Percentiles rank a stretch among this genome's conserved stretches.
Conservation (phyloP, 2,797 vertebrate genomes). For the Poeciliopsis paucimaculata region DNA sequence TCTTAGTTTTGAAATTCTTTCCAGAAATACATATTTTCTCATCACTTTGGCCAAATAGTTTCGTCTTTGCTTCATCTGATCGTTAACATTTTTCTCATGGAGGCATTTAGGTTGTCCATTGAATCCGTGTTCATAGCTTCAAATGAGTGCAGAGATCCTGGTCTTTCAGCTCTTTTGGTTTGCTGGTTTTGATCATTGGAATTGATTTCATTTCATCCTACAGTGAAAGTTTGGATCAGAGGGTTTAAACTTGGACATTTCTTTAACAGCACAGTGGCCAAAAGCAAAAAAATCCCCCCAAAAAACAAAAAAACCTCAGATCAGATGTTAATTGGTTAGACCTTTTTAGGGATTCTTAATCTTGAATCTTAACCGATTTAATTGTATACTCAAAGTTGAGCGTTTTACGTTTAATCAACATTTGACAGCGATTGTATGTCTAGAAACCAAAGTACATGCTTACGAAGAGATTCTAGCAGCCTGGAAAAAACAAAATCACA, state of each 20-base stretch:
- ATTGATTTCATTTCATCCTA: neutral
- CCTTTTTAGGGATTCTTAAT: neutral
- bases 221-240: neutral
- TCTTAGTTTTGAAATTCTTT: no score
- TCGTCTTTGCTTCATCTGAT: neutral
- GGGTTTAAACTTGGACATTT: neutral
- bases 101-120: neutral
- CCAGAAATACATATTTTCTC: no score
- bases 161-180: neutral
- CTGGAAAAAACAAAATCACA: no score
- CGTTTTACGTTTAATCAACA: neutral
- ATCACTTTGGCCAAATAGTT: no score
- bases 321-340: neutral
- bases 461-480: no score
- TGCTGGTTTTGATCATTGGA: neutral
- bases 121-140: neutral
- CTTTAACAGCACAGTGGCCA: neutral
- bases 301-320: neutral
- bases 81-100: neutral
- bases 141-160: neutral
- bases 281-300: neutral
- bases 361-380: neutral
- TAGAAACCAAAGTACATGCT: neutral
- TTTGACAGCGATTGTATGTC: neutral
- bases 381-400: neutral